Conservation (phyloP, 2,797 vertebrate species). For the Crypturellus tataupa region DNA sequence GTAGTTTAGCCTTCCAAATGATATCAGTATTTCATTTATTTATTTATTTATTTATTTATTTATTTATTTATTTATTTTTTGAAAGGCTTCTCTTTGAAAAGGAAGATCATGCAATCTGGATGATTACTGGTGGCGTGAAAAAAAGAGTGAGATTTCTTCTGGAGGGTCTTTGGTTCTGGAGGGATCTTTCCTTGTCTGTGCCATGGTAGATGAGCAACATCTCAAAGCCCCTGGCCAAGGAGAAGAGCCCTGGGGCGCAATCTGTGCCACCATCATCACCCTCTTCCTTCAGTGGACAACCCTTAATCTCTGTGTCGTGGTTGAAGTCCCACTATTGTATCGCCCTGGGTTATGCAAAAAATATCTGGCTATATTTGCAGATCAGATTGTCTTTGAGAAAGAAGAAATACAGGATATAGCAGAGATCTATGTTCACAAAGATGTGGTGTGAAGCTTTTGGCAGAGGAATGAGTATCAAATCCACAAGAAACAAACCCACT, state of each 20-base stretch:
- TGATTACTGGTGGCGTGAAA: background rate
- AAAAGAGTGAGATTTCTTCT: background rate
- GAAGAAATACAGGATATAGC: background rate
- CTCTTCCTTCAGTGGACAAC: background rate
- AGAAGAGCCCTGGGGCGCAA: background rate
- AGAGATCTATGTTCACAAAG: background rate
- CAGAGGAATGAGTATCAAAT: background rate
- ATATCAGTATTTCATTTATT: background rate
- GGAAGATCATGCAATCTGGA: background rate
- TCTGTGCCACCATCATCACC: background rate
- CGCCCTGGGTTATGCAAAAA: background rate
- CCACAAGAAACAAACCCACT: background rate
- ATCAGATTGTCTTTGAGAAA: background rate
- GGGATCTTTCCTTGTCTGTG: background rate
- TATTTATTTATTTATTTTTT: too few species aligned
- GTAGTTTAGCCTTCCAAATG: background rate
- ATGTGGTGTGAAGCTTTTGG: background rate
- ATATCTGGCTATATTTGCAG: rapidly evolving
- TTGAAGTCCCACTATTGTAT: background rate
- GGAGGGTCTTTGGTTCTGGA: background rate
- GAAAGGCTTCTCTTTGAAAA: background rate
- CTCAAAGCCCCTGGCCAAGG: background rate
- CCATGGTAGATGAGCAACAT: background rate
- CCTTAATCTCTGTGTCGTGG: background rate
- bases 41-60: too few species aligned